Percentiles rank a stretch among this genome's conserved stretches.
phyloP scores from a whole-genome alignment of 2,888 invertebrate species.

The Rotaria magnacalcarata region DNA sequence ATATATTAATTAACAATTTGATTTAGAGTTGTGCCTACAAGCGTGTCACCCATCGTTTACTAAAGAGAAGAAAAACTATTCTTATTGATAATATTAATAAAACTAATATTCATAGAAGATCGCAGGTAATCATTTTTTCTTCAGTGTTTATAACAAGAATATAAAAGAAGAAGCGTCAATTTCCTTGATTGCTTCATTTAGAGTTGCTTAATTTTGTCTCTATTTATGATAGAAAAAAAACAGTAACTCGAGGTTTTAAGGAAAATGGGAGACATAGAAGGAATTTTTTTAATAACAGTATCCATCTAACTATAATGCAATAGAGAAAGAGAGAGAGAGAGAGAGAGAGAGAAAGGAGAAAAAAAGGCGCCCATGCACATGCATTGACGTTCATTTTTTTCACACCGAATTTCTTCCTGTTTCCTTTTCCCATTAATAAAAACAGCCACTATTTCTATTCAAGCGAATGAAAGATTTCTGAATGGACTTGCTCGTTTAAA shows the following conservation, averaged over 20 bases:
- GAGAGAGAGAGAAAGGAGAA: not conserved
- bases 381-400: slow-evolving; percentile 1
- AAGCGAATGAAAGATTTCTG: not conserved
- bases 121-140: not conserved
- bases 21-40: not conserved
- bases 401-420: slow-evolving; percentile 18
- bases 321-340: not conserved
- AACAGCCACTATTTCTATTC: not conserved
- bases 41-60: not conserved
- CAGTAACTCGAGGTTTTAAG: not conserved
- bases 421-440: slow-evolving; percentile 16
- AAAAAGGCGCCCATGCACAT: not conserved
- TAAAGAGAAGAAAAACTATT: not conserved
- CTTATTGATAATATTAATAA: slow-evolving; percentile 2
- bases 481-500: not conserved
- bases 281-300: not conserved
- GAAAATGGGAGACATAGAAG: not conserved
- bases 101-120: not conserved
- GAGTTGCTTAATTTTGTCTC: not conserved
- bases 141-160: no score
- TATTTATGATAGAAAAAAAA: not conserved
- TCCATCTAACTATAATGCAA: not conserved
- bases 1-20: not conserved
- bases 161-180: no score
- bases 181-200: not conserved